Percentiles rank a stretch among this genome's conserved stretches.
Conservation (phyloP, 2,113 vertebrate genomes). For the Perognathus longimembris region DNA sequence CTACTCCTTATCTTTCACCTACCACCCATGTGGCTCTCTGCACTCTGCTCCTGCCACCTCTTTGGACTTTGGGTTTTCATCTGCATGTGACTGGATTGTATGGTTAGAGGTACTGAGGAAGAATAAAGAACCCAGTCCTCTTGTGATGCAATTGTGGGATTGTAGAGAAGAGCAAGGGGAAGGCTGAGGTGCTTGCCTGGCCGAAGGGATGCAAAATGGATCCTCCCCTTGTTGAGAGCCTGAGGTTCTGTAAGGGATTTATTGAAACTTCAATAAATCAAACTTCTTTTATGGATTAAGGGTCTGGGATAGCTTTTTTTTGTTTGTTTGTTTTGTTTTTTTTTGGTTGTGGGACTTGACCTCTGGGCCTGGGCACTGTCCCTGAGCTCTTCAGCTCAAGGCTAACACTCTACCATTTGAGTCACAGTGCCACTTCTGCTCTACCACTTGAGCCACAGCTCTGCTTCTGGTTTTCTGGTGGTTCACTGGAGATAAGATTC, state of each 20-base stretch:
- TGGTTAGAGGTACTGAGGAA: accelerated
- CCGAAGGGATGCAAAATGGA: not conserved
- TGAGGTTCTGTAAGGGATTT: not conserved
- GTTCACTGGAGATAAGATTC: too few species aligned
- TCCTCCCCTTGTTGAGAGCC: not conserved
- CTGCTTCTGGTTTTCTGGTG: too few species aligned
- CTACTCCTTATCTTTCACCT: not conserved
- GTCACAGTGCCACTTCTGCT: too few species aligned
- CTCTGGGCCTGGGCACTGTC: too few species aligned
- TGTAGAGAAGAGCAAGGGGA: not conserved
- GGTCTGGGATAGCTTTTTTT: not conserved
- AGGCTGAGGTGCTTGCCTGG: not conserved
- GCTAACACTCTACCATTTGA: too few species aligned
- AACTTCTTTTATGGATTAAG: not conserved
- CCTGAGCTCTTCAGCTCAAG: too few species aligned
- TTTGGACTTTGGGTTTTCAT: slow-evolving; percentile 17
- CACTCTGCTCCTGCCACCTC: not conserved
- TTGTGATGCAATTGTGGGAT: not conserved
- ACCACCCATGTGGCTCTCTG: not conserved
- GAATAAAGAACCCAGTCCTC: not conserved
- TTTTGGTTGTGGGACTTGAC: too few species aligned
- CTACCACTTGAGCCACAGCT: too few species aligned
- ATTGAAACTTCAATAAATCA: not conserved
- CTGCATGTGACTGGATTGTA: not conserved
- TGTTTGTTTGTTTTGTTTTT: too few species aligned